Evolutionary conservation across 1,140 invertebrate genomes (phyloP).

Genomic region (Halictus rubicundus): DNA sequence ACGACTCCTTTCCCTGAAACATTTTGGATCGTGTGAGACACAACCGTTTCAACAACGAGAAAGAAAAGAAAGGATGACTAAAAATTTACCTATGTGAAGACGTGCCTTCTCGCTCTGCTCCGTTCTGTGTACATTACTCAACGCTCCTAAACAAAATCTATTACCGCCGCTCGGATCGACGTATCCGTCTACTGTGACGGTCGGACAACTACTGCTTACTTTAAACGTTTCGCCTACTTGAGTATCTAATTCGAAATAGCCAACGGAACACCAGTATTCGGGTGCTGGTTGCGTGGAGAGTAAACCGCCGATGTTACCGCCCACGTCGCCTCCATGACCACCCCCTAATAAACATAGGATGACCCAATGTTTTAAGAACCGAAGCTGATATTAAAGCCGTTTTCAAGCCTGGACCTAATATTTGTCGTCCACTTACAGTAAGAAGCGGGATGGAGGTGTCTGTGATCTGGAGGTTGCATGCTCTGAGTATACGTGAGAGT

Average conservation of each 20-base stretch:
- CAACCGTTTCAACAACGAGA: neutral
- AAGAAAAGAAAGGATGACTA: neutral
- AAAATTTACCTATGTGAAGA: conserved; percentile 83
- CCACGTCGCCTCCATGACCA: conserved; percentile 74
- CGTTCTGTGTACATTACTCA: conserved; percentile 99
- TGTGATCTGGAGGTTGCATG: conserved; percentile 89
- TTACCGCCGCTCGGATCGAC: conserved; percentile 99
- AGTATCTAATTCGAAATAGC: conserved; percentile 99
- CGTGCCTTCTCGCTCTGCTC: conserved; percentile 93
- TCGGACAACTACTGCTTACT: conserved; percentile 95
- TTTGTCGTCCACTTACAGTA: conserved; percentile 86
- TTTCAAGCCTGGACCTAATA: neutral
- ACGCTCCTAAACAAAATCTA: conserved; percentile 97
- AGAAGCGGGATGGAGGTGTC: conserved; percentile 85
- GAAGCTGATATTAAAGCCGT: no score
- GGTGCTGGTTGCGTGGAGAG: conserved; percentile 92
- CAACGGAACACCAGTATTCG: conserved; percentile 99
- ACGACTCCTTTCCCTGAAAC: conserved; percentile 95
- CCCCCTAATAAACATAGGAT: conserved; percentile 70
- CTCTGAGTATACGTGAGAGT: conserved; percentile 96
- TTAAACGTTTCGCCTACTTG: conserved; percentile 99
- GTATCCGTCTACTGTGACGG: conserved; percentile 98
- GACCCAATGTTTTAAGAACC: no score
- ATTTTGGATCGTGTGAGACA: neutral
- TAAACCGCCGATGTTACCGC: conserved; percentile 74